Evolutionary conservation across 2,797 vertebrate genomes (phyloP).

Genomic region (Pangasius sanitwongsei): DNA sequence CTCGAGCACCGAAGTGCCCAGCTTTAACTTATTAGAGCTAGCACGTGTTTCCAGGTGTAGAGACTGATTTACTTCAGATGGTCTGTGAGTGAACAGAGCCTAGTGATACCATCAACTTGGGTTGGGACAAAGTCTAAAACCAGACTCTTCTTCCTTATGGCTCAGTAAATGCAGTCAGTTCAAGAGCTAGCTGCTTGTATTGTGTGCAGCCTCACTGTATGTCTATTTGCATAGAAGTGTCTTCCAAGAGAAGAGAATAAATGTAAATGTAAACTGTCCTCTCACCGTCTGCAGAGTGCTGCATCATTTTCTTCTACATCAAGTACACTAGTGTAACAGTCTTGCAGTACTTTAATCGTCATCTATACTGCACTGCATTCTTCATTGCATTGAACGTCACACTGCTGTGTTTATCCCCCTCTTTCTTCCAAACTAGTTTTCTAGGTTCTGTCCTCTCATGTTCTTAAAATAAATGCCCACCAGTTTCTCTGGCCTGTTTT

Average conservation of each 20-base stretch:
- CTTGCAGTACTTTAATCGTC: not conserved
- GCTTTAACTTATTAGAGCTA: constrained; percentile 82
- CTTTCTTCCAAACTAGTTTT: constrained; percentile 7
- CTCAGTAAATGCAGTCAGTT: not conserved
- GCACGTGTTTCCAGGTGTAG: constrained; percentile 63
- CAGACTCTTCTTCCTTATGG: constrained; percentile 11
- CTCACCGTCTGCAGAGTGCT: constrained; percentile 6
- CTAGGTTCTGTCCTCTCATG: not conserved
- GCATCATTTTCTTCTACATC: constrained; percentile 3
- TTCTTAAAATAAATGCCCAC: constrained; percentile 6
- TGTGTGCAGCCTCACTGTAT: not conserved
- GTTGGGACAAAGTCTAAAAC: not conserved
- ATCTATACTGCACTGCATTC: constrained; percentile 10
- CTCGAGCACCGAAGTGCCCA: constrained; percentile 74
- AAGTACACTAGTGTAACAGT: not conserved
- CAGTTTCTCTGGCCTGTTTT: constrained; percentile 4
- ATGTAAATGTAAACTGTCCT: constrained; percentile 3
- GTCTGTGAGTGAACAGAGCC: constrained; percentile 7
- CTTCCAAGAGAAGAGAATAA: not conserved
- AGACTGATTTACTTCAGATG: constrained; percentile 37
- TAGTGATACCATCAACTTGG: not conserved
- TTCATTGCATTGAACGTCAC: not conserved
- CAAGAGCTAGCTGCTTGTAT: not conserved
- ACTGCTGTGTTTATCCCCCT: not conserved
- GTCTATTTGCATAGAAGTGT: not conserved